phyloP scores from a whole-genome alignment of 2,888 invertebrate genomes.

The Bombyx huttoni region DNA sequence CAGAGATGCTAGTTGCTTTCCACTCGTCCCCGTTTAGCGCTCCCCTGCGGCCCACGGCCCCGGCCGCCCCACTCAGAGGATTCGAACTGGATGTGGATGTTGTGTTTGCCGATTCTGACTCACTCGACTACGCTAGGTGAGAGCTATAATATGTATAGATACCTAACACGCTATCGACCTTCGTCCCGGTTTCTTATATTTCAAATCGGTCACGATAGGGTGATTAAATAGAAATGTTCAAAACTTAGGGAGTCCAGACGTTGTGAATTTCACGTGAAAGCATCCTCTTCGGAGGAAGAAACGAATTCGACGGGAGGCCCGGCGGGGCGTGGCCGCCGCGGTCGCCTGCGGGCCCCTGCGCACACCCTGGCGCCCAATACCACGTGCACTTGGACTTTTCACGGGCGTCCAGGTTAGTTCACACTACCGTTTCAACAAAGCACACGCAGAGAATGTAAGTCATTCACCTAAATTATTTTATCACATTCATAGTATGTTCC shows the following conservation, averaged over 20 bases:
- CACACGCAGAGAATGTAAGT: neutral
- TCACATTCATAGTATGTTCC: too few species aligned
- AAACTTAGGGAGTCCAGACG: conserved; percentile 60
- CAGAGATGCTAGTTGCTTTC: conserved; percentile 90
- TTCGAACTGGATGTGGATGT: conserved; percentile 89
- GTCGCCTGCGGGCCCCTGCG: conserved; percentile 81
- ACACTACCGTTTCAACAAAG: neutral
- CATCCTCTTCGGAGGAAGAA: conserved; percentile 77
- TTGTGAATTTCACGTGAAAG: conserved; percentile 84
- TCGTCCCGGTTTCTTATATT: too few species aligned
- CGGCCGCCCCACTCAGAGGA: conserved; percentile 80
- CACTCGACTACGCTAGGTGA: conserved; percentile 82
- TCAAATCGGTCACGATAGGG: too few species aligned
- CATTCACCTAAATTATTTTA: too few species aligned
- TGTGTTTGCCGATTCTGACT: conserved; percentile 89
- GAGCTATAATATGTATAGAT: conserved; percentile 1
- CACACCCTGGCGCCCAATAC: conserved; percentile 90
- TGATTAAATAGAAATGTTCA: too few species aligned
- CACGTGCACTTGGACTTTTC: conserved; percentile 89
- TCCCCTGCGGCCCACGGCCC: conserved; percentile 75
- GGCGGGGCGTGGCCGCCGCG: conserved; percentile 78
- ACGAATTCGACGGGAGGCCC: conserved; percentile 50
- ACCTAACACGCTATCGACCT: too few species aligned
- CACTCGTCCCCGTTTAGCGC: conserved; percentile 88
- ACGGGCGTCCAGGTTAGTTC: conserved; percentile 75